phyloP scores from a whole-genome alignment of 2,113 vertebrate species.

The Recurvirostra avosetta region DNA sequence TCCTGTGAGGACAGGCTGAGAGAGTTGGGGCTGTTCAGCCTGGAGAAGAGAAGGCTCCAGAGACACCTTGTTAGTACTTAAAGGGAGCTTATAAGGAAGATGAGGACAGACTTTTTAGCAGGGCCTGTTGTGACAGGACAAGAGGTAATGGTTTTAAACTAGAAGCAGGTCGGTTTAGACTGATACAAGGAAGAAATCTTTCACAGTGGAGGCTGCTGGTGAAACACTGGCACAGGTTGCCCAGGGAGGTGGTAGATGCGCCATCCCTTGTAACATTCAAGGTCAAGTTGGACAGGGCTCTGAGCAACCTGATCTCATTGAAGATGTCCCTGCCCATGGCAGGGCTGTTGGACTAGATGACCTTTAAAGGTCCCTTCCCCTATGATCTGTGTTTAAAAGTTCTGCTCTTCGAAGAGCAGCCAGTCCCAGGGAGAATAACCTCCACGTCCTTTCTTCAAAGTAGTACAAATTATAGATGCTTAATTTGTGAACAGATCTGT shows the following conservation, averaged over 20 bases:
- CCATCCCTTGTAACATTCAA: no score
- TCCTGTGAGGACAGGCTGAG: neutral
- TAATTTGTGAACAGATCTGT: neutral
- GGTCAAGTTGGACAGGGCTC: neutral
- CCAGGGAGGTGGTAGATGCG: no score
- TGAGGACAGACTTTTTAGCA: no score
- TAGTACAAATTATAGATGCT: neutral
- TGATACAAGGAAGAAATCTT: no score
- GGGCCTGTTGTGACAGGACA: no score
- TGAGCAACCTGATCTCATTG: neutral
- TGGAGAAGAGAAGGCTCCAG: neutral
- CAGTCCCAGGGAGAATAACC: neutral
- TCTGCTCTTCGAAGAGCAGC: neutral
- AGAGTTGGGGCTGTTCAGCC: neutral
- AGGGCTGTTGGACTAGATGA: neutral
- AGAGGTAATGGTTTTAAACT: no score
- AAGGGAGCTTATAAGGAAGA: neutral
- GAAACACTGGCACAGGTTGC: no score
- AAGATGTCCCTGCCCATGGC: neutral
- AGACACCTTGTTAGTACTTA: neutral
- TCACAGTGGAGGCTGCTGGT: no score
- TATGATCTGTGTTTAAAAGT: neutral
- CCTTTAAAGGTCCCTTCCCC: neutral
- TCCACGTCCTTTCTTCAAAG: neutral
- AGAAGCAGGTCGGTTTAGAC: no score